Base-by-base conservation (phyloP, 2,113 vertebrate genomes). In the Notiomystis cincta region DNA sequence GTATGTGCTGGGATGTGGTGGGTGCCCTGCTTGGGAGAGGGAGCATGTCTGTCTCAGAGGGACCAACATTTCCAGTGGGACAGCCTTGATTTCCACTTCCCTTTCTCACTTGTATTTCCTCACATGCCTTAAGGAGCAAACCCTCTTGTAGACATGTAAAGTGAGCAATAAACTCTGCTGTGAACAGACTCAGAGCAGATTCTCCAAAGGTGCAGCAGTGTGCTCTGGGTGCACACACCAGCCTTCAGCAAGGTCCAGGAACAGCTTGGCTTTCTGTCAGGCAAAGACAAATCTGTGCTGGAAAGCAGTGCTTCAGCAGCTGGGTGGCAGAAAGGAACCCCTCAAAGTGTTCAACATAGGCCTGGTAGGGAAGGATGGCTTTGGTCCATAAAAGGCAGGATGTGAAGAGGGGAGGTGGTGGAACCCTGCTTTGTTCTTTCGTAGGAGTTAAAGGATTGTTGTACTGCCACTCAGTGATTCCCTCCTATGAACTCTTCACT, bases 401-500 rank as follows among this genome's bases (percentile, higher is more conserved):
- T 90, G 42, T 42, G 7, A 7, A 50, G 62, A 76, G 53, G 77
- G 24, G n/a, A 77, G 57, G n/a, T 81, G 45, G 22, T 91, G 47
- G 62, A 70, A 37, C 51, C 30, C 1, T 69, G 27, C 53, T 42
- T 24, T 0, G 0, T 40, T 64, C 87, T 65, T 67, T 76, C 0
- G 2, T 73, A 38, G 65, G 54, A 73, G 22, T 81, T 80, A 31
- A 81, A 75, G 69, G 83, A 78, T 87, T 85, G 58, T 72, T 90
- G 48, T 58, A 60, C 60, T 3, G 2, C n/a, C 5, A 5, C 60
- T n/a, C 56, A 89, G 75, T 58, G 89, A 92, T 92, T 92, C 89
- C 64, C 47, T 93, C 38, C 80, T 67, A 31, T 78, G 82, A 90
- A 42, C 73, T 78, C 54, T 57, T 93, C 78, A 83, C 61, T 89